Percentiles rank a stretch among this genome's conserved stretches.
Conservation (phyloP, 2,113 vertebrate genomes). For the Cygnus buccinator region DNA sequence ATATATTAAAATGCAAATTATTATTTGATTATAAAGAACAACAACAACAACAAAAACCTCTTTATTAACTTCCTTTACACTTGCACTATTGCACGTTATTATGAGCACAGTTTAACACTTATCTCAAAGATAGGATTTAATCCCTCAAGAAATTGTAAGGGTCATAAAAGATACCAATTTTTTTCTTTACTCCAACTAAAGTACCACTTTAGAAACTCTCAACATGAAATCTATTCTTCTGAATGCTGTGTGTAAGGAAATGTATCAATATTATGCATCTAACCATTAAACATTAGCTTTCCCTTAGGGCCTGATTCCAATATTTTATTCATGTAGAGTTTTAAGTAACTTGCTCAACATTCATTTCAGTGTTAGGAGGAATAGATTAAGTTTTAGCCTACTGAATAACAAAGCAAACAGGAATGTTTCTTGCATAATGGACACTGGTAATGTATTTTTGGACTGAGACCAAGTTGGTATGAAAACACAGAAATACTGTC, state of each 20-base stretch:
- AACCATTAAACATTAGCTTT: constrained; percentile 11
- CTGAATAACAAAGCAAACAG: neutral
- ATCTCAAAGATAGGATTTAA: neutral
- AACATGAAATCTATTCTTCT: neutral
- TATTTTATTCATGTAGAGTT: neutral
- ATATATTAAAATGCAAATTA: neutral
- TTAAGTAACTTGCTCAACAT: neutral
- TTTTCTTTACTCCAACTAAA: neutral
- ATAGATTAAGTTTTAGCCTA: neutral
- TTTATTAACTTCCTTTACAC: neutral
- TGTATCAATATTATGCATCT: neutral
- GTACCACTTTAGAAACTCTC: neutral
- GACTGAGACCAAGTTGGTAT: neutral
- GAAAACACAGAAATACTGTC: neutral
- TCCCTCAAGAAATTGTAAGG: neutral
- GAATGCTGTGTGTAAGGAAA: neutral
- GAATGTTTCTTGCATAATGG: neutral
- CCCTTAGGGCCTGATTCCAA: neutral
- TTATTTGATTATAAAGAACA: too few relatives aligned
- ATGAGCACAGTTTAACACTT: neutral
- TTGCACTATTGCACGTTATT: neutral
- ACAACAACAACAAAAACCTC: neutral
- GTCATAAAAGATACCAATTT: neutral
- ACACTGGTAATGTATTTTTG: neutral
- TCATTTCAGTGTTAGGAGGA: neutral